phyloP scores from a whole-genome alignment of 2,888 invertebrate species.

The Orthosia incerta region DNA sequence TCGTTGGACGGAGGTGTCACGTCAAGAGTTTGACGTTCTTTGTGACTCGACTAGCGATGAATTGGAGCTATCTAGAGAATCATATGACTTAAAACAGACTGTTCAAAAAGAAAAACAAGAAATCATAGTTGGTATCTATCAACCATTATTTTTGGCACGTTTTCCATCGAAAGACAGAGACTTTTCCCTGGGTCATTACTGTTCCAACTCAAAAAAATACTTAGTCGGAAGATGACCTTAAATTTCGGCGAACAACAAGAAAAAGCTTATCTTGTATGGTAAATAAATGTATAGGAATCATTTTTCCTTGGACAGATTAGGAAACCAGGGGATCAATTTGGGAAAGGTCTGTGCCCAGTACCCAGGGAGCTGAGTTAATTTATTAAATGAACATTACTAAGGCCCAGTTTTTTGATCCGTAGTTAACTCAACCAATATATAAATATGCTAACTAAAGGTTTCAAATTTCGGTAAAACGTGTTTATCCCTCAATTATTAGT shows the following conservation, averaged over 20 bases:
- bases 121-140: no score
- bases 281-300: not conserved
- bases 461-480: no score
- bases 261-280: not conserved
- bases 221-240: not conserved
- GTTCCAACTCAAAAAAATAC: not conserved
- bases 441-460: no score
- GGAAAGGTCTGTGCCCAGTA: not conserved
- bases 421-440: no score
- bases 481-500: no score
- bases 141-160: not conserved
- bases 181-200: not conserved
- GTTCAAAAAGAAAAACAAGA: not conserved
- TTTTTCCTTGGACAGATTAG: not conserved
- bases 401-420: no score
- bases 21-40: conserved; percentile 4
- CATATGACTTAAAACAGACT: not conserved
- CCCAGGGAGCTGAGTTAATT: not conserved
- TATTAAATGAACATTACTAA: not conserved
- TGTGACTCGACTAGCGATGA: not conserved
- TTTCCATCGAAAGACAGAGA: not conserved
- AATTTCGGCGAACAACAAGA: no score
- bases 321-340: not conserved
- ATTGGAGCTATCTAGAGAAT: not conserved
- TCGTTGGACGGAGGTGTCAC: conserved; percentile 15